Evolutionary conservation across 2,113 vertebrate species (phyloP).

Genomic region (Myotis yumanensis): DNA sequence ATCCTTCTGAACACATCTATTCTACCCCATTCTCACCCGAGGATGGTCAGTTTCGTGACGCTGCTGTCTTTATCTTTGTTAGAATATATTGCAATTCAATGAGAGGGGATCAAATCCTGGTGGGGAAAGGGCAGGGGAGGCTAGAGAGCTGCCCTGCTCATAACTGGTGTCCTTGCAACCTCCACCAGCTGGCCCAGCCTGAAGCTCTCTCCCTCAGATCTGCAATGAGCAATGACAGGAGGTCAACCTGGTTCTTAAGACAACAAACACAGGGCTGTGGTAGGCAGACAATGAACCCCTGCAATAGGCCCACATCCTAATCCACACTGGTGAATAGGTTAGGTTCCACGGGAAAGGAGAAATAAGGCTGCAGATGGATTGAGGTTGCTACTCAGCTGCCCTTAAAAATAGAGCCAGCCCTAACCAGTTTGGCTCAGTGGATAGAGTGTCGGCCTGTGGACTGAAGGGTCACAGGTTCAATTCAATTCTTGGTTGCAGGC

Average conservation of each 20-base stretch:
- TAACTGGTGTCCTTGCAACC: background rate
- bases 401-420: background rate
- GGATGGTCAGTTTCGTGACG: background rate
- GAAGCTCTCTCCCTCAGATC: background rate
- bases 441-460: no score
- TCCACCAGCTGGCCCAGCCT: background rate
- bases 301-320: background rate
- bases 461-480: no score
- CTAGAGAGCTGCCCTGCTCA: background rate
- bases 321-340: background rate
- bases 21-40: background rate
- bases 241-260: background rate
- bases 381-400: background rate
- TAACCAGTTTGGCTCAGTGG: no score
- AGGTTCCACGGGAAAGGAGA: background rate
- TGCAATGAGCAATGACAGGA: background rate
- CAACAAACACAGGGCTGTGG: background rate
- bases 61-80: background rate
- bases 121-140: background rate
- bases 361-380: background rate
- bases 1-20: background rate
- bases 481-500: no score
- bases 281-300: background rate
- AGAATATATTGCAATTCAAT: background rate
- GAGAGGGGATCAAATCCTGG: background rate